Evolutionary conservation across 2,113 vertebrate genomes (phyloP).

Genomic region (Hippocampus abdominalis): DNA sequence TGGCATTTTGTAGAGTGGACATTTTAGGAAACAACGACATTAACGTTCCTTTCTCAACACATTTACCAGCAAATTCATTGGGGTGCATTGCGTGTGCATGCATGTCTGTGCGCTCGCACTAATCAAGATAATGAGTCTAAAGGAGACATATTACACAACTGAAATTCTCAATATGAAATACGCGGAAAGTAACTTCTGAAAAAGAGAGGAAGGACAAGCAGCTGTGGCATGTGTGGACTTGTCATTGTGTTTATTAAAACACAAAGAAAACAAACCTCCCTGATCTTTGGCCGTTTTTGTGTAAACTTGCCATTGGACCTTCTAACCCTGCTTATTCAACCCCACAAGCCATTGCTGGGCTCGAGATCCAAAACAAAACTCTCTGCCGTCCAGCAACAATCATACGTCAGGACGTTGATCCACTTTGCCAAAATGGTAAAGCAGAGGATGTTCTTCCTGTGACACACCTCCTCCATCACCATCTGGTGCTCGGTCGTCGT

Average conservation of each 20-base stretch:
- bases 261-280: not conserved
- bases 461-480: constrained; percentile 2
- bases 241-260: too few relatives aligned
- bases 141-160: too few relatives aligned
- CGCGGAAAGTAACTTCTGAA: not conserved
- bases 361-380: not conserved
- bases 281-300: not conserved
- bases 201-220: not conserved
- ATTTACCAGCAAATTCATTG: too few relatives aligned
- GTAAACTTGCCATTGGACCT: not conserved
- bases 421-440: not conserved
- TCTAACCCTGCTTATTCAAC: not conserved
- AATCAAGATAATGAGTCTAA: too few relatives aligned
- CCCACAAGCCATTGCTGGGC: not conserved
- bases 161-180: too few relatives aligned
- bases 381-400: not conserved
- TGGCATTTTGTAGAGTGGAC: too few relatives aligned
- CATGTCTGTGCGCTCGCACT: too few relatives aligned
- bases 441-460: not conserved
- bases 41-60: too few relatives aligned
- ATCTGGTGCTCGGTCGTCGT: constrained; percentile 2
- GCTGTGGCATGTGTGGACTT: too few relatives aligned
- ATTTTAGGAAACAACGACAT: too few relatives aligned
- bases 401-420: not conserved
- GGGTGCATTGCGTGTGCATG: too few relatives aligned